Base-by-base conservation (phyloP, 1,140 invertebrate species). In the Arion vulgaris region DNA sequence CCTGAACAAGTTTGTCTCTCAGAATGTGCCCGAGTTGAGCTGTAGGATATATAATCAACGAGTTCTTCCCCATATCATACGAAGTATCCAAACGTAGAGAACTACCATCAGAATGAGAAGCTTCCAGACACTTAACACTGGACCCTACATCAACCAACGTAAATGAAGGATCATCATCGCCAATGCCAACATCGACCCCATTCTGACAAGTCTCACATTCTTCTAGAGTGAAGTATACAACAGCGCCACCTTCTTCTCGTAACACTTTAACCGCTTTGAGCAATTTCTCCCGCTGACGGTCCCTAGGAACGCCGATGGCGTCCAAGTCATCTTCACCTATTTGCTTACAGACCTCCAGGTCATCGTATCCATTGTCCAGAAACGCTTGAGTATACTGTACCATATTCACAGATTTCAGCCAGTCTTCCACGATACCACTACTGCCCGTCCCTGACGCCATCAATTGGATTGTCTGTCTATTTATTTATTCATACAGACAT, bases 321-420 rank as follows among this genome's bases (percentile, higher is more conserved):
- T 98, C 97, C 89, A 98, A 93, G 93, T 99, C 97, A 17, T 96
- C 96, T 91, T 98, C 97, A 36, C 97, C 97, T 90, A 98, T 97
- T 93, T 98, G 96, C 92, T 98, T 98, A 93, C 97, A 98, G 89
- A 98, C 97, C 93, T 98, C 97, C 89, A 98, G 94, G 93, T 98
- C 97, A 92, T 98, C 97, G 93, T 98, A 98, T 81, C 97, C 97
- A 93, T 98, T 98, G 93, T 98, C 97, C 86, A 98, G 94, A 92
- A 98, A 98, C 86, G 96, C 96, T 90, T 98, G 96, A 68, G 96
- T 95, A 91, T 98, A 98, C 90, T 97, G 96, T 83, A 95, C 95
- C 84, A 98, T 94, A 89, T 96, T 95, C 83, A 98, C 94, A 84
- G 96, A 97, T 86, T 95, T 94, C 87, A 98, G 94, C 97, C 97